Evolutionary conservation across 2,113 vertebrate species (phyloP), one percentile per base, ranked within the genome.

Genomic region (Saimiri boliviensis): DNA sequence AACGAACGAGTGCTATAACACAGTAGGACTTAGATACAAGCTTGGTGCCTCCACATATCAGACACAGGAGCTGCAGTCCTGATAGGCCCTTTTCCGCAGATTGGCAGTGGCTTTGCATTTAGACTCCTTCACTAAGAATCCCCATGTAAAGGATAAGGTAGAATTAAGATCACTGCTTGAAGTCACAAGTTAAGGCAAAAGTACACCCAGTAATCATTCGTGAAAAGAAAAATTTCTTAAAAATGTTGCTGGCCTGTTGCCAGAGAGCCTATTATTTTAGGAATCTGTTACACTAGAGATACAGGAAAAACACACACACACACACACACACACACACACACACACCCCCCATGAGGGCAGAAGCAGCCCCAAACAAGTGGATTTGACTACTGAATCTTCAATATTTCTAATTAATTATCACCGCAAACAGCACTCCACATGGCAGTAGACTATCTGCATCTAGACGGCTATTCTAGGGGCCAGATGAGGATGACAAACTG

Each of bases 151-250:
- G 35, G 7, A 86, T 63, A 30, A 95, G 49, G 19, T 32, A 81
- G 66, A 86, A 56, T 85, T 94, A 80, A 93, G 71, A 91, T 88
- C 71, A 88, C 19, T 40, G 40, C 47, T 84, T 92, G 23, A 96
- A 73, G 20, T 10, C 35, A 49, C 27, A 90, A 40, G 68, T 83
- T 92, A 73, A 84, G 52, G 91, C 66, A 58, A 68, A 92, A 6
- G 21, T 76, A 20, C 45, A 89, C 3, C 52, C 21, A 80, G 63
- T 56, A 81, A 81, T 89, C 68, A 79, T 82, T 92, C 45, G 93
- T 79, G 47, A 96, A 94, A 96, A 60, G 27, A 81, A 63, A 76
- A 47, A 71, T 85, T 56, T 86, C 52, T 95, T 73, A 66, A 94
- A 91, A 86, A 63, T 71, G 49, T 76, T 82, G 30, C 79, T 96